Conservation (phyloP, 2,888 invertebrate genomes). For the Scrobipalpa costella region DNA sequence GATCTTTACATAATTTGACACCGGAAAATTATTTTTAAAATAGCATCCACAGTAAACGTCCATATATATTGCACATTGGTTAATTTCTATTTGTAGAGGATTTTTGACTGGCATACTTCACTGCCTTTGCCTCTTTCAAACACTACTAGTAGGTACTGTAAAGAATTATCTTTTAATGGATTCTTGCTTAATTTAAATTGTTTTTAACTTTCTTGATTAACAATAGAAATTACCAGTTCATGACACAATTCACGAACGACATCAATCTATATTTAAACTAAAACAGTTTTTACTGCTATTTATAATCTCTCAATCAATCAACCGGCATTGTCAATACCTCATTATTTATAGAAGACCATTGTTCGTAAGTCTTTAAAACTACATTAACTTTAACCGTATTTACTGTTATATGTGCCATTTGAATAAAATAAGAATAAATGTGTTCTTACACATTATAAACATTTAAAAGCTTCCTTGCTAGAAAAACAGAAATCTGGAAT, state of each 20-base stretch:
- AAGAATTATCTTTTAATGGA: no score
- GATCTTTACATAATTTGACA: constrained; percentile 14
- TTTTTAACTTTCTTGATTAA: neutral
- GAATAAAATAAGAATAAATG: constrained; percentile 3
- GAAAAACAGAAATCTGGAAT: no score
- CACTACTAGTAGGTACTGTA: no score
- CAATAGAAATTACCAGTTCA: neutral
- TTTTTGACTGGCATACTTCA: no score
- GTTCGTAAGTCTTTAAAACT: neutral
- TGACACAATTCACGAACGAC: neutral
- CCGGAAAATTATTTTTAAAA: constrained; percentile 1
- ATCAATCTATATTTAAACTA: neutral
- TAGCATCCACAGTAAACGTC: neutral
- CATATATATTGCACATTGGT: no score
- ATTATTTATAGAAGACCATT: neutral
- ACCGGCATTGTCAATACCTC: constrained; percentile 3
- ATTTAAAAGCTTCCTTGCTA: no score
- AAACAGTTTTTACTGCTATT: neutral
- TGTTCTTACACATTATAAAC: no score
- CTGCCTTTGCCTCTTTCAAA: no score
- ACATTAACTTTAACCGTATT: neutral
- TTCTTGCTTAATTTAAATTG: neutral
- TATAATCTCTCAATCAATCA: constrained; percentile 3
- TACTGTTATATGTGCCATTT: neutral
- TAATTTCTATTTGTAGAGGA: no score